Base-by-base conservation (phyloP, 2,113 vertebrate species). In the Zapus hudsonius region DNA sequence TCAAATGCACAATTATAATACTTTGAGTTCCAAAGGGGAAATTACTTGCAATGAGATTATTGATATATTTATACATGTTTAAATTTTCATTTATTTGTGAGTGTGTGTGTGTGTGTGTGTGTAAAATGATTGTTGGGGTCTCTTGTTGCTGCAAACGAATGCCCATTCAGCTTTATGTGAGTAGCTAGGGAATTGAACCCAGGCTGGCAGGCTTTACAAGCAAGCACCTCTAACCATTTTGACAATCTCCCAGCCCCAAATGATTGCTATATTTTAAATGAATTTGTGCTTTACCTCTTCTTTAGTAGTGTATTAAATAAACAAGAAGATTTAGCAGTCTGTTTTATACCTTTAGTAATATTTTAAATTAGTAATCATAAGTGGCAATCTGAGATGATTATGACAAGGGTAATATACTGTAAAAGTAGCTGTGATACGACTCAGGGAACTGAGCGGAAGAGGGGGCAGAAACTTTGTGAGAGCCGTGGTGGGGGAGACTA, bases 311-410 rank as follows among this genome's bases (percentile, higher is more conserved):
- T 47, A 61, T 11, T 72, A 42, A 86, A 63, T 52, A 79, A 76
- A 61, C 55, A 84, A 70, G 59, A 79, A 36, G 57, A 85, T 82
- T 85, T 80, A 63, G 17, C 55, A 70, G 38, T 61, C 5, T 42
- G 22, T 63, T 42, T 87, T 38, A 75, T 84, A 87, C 52, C 52
- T 23, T 25, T 89, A 82, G 31, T 20, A 16, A 40, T 87, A 67
- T 94, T 93, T 93, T 87, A 89, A 59, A 92, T 15, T 57, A 52
- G 70, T 42, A 47, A 81, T 44, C 19, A 57, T 59, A 72, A 92
- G 64, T 83, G 17, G 7, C 44, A 78, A 79, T 66, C 29, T 69
- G 31, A 92, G 61, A 75, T 75, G 83, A 88, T 40, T 84, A 7
- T 2, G 61, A 55, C 19, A 61, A 27, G 19, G 52, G 22, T 22